Evolutionary conservation across 2,113 vertebrate species (phyloP), one percentile per base, ranked within the genome.

Genomic region (Tretioscincus oriximinensis): DNA sequence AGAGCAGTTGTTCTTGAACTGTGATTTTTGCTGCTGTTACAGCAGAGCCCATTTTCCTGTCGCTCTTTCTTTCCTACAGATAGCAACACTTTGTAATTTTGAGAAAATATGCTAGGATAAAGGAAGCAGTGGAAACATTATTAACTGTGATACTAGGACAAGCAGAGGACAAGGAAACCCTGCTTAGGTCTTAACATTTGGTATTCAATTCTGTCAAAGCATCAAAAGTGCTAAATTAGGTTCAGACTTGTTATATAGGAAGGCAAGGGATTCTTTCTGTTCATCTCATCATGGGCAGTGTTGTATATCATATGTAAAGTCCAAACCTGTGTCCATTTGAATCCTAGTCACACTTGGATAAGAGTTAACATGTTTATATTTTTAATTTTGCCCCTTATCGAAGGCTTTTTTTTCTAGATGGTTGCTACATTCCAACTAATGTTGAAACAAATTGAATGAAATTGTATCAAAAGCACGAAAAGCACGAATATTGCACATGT

Each of bases 121-220:
- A 86, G 84, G 84, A 87, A 91, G 77, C 86, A 90, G 84, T 91
- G 83, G 87, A 92, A 85, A 88, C 88, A 88, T 89, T 65, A 86
- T 71, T 85, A 82, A 81, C 71, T 88, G 82, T 83, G 86, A 75
- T 85, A 88, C 79, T 84, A 84, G 90, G 54, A 24, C 66, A 76
- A 84, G 71, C 24, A 9, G 26, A 41, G 63, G 65, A 31, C 35
- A 76, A 74, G 21, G 9, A 60, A 35, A 5, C 47, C 35, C 8
- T 26, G 49, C 28, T 28, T n/a, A 61, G 31, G 51, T 6, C 66
- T 41, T 76, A 60, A 58, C 6, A 26, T 78, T 16, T 22, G 69
- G 0, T 7, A 69, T 61, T 81, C 5, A 0, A 0, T 54, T 68
- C 68, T 18, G 29, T 70, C 29, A 29, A 54, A 54, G 2, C 21